phyloP scores from a whole-genome alignment of 2,113 vertebrate genomes.

The Halichoerus grypus region DNA sequence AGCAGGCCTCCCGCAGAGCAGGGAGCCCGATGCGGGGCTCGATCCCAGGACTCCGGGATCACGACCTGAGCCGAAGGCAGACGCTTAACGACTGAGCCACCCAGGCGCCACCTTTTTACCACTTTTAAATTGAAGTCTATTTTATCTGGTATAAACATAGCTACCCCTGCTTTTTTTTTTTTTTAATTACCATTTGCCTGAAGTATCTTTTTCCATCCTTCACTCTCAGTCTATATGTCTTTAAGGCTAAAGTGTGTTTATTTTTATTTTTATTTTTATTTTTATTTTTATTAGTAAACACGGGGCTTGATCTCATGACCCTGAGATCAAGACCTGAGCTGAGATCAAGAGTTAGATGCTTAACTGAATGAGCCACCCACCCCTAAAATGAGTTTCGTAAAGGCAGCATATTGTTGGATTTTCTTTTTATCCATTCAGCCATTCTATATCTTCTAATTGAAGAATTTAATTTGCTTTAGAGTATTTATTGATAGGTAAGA shows the following conservation, averaged over 20 bases:
- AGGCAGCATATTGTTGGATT: neutral
- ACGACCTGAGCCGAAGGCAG: no score
- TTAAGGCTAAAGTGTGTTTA: neutral
- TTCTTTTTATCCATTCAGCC: neutral
- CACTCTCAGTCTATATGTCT: neutral
- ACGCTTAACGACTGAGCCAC: no score
- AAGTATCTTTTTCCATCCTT: neutral
- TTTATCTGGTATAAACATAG: neutral
- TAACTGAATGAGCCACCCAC: neutral
- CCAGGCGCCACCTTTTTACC: no score
- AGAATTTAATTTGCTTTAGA: neutral
- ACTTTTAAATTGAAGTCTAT: neutral
- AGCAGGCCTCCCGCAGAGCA: no score
- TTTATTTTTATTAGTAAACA: neutral
- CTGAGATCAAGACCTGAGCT: neutral
- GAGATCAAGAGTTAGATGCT: neutral
- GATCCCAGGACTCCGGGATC: no score
- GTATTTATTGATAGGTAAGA: neutral
- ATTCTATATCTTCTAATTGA: neutral
- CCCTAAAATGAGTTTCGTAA: neutral
- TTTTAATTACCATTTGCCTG: neutral
- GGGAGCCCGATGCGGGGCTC: no score
- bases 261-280: neutral
- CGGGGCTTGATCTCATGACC: neutral
- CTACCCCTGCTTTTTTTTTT: no score